Percentiles rank a stretch among this genome's conserved stretches.
These are phyloP conservation scores for Heptranchias perlo DNA, from an alignment of 2,113 vertebrate genomes.

Conservation along the genomic window DNA sequence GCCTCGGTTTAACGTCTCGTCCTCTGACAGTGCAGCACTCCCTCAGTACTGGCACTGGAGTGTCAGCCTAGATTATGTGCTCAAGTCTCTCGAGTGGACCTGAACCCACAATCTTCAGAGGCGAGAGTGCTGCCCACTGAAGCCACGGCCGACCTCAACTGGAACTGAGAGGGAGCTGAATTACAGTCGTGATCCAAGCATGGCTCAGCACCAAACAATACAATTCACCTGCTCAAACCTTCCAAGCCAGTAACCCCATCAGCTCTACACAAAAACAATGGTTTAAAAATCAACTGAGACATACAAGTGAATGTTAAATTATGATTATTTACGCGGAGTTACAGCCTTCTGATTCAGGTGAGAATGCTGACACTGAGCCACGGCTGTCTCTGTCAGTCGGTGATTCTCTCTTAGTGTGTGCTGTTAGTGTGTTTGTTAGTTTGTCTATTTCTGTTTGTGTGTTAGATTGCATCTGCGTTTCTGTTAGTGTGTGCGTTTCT, in stretches of 20 bases:
- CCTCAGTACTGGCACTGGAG: no score
- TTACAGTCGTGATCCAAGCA: neutral
- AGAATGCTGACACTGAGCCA: neutral
- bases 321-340: neutral
- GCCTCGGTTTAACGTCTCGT: no score
- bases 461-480: no score
- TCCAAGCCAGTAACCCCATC: neutral
- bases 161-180: neutral
- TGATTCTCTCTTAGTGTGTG: no score
- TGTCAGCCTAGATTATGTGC: neutral
- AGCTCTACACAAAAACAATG: neutral
- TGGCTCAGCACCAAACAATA: neutral
- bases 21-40: no score
- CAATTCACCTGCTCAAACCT: neutral
- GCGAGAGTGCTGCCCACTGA: neutral
- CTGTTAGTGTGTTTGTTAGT: no score
- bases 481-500: no score
- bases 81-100: neutral
- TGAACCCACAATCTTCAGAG: neutral
- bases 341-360: neutral
- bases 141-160: neutral
- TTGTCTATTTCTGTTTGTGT: no score
- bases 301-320: neutral
- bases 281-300: neutral
- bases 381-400: neutral